Conservation (phyloP, 2,888 invertebrate genomes). For the Cremastinae sp. region DNA sequence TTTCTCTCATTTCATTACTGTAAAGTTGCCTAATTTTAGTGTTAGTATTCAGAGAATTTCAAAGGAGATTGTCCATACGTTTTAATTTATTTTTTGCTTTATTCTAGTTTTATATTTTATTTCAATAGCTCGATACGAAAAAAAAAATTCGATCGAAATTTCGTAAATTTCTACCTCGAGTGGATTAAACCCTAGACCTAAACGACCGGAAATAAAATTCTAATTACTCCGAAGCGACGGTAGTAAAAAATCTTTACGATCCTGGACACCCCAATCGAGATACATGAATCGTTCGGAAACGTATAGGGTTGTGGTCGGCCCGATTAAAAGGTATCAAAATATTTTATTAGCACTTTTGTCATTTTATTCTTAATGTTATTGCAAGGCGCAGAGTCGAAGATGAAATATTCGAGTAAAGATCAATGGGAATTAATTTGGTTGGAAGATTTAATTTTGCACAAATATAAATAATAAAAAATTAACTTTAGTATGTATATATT, state of each 20-base stretch:
- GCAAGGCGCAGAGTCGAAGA: background rate
- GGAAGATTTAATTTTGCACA: background rate
- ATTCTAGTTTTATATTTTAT: no score
- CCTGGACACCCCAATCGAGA: conserved; percentile 2
- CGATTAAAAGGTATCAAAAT: conserved; percentile 44
- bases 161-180: conserved; percentile 35
- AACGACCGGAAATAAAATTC: conserved; percentile 64
- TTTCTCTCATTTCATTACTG: no score
- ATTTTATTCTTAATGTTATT: conserved; percentile 8
- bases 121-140: no score
- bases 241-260: conserved; percentile 57
- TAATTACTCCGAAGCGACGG: conserved; percentile 63
- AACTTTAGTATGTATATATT: no score
- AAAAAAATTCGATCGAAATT: conserved; percentile 25
- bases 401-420: background rate
- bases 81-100: background rate
- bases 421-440: background rate
- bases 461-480: no score
- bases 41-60: no score
- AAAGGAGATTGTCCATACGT: no score
- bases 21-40: no score
- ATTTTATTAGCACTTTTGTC: conserved; percentile 16
- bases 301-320: conserved; percentile 7
- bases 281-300: conserved; percentile 20
- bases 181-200: conserved; percentile 47